A percentile compares a stretch with the other conserved stretches of the same genome.
Evolutionary conservation across 35 echinoderm and acorn worm species (phyloP).

Genomic region (Apostichopus parvimensis): DNA sequence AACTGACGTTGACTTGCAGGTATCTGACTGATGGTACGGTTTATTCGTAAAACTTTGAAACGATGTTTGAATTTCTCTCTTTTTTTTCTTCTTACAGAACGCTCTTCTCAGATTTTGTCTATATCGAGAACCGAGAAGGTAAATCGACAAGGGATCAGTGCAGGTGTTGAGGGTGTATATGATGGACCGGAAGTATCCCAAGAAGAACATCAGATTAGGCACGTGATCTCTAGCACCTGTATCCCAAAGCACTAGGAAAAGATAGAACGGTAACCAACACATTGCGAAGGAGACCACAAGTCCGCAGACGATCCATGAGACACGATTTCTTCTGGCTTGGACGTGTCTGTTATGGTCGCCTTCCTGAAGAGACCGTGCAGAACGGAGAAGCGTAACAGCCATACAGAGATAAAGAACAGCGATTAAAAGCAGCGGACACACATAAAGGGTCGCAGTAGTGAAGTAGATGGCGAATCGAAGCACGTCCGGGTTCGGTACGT

Average conservation of each 20-base stretch:
- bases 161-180: slow-evolving; percentile 46
- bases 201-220: background rate
- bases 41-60: slow-evolving; percentile 44
- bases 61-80: slow-evolving; percentile 21
- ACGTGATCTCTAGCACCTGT: background rate
- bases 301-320: slow-evolving; percentile 41
- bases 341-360: slow-evolving; percentile 36
- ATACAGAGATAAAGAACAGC: slow-evolving; percentile 8
- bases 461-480: slow-evolving; percentile 3
- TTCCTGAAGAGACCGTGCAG: background rate
- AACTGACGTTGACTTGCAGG: slow-evolving; percentile 5
- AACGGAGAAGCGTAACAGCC: slow-evolving; percentile 4
- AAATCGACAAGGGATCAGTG: slow-evolving; percentile 37
- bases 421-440: slow-evolving; percentile 16
- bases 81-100: slow-evolving; percentile 3
- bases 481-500: background rate
- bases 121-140: slow-evolving; percentile 25
- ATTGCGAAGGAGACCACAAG: slow-evolving; percentile 40
- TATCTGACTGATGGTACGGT: slow-evolving; percentile 21
- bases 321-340: slow-evolving; percentile 28
- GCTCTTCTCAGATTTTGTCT: slow-evolving; percentile 25
- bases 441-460: slow-evolving; percentile 15
- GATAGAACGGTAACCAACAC: slow-evolving; percentile 34
- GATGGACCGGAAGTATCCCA: slow-evolving; percentile 19
- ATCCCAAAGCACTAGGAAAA: background rate